These are phyloP conservation scores for Nyctibius bracteatus DNA, from an alignment of 2,113 vertebrate species.

Conservation along the genomic window DNA sequence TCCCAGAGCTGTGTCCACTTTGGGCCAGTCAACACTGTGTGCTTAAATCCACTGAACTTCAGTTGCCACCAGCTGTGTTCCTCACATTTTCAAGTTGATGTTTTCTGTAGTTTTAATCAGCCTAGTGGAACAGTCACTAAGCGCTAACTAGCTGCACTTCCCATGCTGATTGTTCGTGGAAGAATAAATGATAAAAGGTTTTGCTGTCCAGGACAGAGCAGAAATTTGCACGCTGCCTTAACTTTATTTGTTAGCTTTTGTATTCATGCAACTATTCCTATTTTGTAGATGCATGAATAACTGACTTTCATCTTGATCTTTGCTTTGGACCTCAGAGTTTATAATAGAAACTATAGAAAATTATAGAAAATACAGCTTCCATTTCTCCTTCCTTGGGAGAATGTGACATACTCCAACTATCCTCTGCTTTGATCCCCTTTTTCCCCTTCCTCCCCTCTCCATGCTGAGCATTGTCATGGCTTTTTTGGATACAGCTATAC, in stretches of 20 bases:
- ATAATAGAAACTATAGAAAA: no score
- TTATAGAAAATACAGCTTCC: no score
- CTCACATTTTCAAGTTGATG: neutral
- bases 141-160: neutral
- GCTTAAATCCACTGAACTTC: neutral
- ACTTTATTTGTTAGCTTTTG: neutral
- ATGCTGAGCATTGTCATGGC: accelerated
- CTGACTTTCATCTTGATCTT: neutral
- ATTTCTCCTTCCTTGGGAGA: neutral
- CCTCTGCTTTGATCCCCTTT: neutral
- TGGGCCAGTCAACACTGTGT: neutral
- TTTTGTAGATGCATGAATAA: neutral
- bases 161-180: neutral
- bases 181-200: neutral
- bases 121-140: neutral
- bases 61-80: neutral
- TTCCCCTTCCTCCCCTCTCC: neutral
- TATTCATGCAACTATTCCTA: neutral
- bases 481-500: neutral
- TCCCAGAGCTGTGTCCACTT: neutral
- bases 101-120: neutral
- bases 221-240: neutral
- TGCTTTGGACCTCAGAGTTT: neutral
- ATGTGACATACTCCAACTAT: neutral
- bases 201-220: neutral